Base-by-base conservation (phyloP, 2,113 vertebrate species). In the Callipepla californica region DNA sequence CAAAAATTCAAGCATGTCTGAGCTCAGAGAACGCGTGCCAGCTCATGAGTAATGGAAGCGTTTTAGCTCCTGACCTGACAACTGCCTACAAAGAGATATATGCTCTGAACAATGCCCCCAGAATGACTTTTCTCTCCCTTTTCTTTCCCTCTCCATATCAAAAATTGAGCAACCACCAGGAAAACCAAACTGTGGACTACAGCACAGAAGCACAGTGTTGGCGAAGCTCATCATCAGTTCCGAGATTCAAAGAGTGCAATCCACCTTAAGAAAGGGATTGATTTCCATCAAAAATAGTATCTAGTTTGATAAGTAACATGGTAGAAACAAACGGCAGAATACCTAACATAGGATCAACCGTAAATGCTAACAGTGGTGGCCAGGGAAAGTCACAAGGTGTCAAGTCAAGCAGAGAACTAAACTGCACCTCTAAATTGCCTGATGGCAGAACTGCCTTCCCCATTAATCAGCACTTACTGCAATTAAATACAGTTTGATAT, bases 51-150 rank as follows among this genome's bases (percentile, higher is more conserved):
- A 94, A 96, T 86, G 69, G 74, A 96, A 83, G 85, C 78, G 82
- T 96, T 95, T 96, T 86, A 97, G 92, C 80, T 96, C 78, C 62
- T 92, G 79, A 96, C 94, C 87, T 94, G 94, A 97, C 96, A 96
- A 87, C 87, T 89, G 91, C 44, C 89, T 93, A 75, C 91, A 83
- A 92, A 85, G 87, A 97, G 47, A 81, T 81, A 87, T 89, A 53
- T 7, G 21, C 57, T 92, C 93, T 92, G 89, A 81, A 92, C 80
- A 80, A 38, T 75, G 85, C 47, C 73, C 75, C 59, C 17, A 61
- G 86, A 94, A 95, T 59, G 42, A 80, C 44, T 94, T 61, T 91
- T 76, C 72, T 91, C 63, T 72, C 14, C 30, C 5, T 80, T 50
- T 77, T 42, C 63, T 44, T 87, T 51, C 47, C 36, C 25, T 77